Conservation (phyloP, 2,113 vertebrate genomes). For the Oxyruncus cristatus region DNA sequence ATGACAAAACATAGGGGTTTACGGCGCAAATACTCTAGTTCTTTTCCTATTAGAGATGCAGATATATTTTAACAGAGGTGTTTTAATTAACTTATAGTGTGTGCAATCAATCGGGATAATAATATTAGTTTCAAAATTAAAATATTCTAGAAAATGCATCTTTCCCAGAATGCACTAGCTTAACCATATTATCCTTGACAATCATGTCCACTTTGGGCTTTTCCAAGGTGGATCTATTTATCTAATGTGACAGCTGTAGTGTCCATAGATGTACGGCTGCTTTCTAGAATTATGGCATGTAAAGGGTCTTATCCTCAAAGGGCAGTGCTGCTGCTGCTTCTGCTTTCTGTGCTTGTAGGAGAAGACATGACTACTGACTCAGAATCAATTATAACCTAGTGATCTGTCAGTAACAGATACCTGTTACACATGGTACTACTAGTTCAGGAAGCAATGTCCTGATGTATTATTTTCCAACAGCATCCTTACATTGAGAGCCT, state of each 20-base stretch:
- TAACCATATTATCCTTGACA: slow-evolving; percentile 14
- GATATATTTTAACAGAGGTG: not conserved
- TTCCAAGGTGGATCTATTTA: not conserved
- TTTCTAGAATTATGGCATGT: not conserved
- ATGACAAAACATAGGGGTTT: not conserved
- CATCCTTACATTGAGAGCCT: not conserved
- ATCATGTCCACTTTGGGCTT: not conserved
- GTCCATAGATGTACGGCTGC: not conserved
- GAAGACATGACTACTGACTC: slow-evolving; percentile 14
- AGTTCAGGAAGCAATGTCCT: not conserved
- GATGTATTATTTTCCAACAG: not conserved
- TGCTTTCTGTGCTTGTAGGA: not conserved
- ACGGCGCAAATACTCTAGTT: not conserved
- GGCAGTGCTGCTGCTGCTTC: not conserved
- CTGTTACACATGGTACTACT: not conserved
- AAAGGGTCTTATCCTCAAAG: slow-evolving; percentile 21
- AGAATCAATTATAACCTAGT: slow-evolving; percentile 37
- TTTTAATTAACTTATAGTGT: not conserved
- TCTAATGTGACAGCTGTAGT: slow-evolving; percentile 8
- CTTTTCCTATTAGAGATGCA: not conserved
- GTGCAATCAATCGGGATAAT: not conserved
- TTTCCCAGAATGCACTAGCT: not conserved
- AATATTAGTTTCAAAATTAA: not conserved
- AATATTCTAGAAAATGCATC: not conserved
- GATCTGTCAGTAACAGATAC: slow-evolving; percentile 35